Conservation (phyloP, 2,888 invertebrate species). For the Trichogramma evanescens region DNA sequence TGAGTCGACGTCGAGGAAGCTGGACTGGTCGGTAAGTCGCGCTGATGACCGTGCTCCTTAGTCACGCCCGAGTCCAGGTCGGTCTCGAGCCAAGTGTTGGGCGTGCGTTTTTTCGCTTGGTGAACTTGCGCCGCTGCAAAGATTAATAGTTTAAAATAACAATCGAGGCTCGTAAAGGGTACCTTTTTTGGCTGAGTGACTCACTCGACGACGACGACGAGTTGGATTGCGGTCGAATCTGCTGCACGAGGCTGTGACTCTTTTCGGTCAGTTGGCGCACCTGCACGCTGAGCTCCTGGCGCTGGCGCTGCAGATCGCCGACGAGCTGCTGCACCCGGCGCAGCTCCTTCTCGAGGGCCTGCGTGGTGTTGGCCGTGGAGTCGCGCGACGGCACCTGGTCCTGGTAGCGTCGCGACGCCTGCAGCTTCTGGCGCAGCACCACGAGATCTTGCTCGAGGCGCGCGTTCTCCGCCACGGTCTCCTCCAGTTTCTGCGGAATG, state of each 20-base stretch:
- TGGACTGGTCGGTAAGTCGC: constrained; percentile 36
- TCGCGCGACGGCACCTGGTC: constrained; percentile 33
- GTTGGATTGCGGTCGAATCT: constrained; percentile 50
- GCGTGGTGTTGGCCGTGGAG: constrained; percentile 52
- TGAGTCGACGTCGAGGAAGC: constrained; percentile 31
- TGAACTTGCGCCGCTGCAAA: constrained; percentile 34
- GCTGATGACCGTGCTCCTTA: constrained; percentile 61
- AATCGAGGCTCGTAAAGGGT: not conserved
- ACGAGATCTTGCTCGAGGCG: constrained; percentile 81
- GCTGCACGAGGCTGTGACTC: constrained; percentile 62
- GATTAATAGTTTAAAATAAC: not conserved
- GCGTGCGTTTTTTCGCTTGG: constrained; percentile 54
- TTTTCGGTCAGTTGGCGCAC: constrained; percentile 79
- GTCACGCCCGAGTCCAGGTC: constrained; percentile 79
- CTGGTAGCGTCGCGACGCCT: constrained; percentile 57
- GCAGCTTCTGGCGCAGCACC: constrained; percentile 75
- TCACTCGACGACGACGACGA: constrained; percentile 8
- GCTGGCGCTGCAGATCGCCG: constrained; percentile 76
- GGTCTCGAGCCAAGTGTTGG: constrained; percentile 79
- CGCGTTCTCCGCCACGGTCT: constrained; percentile 85
- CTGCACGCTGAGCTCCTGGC: constrained; percentile 78
- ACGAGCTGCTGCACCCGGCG: constrained; percentile 77
- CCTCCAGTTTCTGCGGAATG: constrained; percentile 69
- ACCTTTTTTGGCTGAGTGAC: not conserved
- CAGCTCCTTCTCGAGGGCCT: constrained; percentile 71